Conservation (phyloP, 2,113 vertebrate genomes). For the Calypte anna region DNA sequence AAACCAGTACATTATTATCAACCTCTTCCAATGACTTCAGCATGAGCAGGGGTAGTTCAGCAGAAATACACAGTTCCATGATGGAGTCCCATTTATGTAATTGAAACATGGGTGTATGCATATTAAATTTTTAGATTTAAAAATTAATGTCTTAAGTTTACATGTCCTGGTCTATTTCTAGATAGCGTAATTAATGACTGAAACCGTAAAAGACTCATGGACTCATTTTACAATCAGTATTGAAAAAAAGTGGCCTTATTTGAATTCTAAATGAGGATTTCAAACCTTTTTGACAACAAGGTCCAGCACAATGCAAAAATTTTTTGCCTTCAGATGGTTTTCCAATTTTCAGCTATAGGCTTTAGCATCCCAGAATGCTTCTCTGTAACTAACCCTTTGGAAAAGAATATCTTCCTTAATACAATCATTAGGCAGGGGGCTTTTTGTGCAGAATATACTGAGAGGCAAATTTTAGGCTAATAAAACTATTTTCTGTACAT, state of each 20-base stretch:
- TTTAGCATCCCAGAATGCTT: neutral
- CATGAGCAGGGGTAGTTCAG: neutral
- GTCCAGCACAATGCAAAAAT: neutral
- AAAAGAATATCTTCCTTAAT: neutral
- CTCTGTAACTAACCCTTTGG: neutral
- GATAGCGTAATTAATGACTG: neutral
- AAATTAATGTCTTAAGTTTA: neutral
- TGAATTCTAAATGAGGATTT: neutral
- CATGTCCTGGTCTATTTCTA: neutral
- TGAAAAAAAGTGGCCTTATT: neutral
- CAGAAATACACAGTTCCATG: neutral
- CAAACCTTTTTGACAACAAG: neutral
- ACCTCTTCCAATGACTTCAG: neutral
- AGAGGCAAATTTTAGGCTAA: neutral
- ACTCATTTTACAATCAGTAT: accelerated
- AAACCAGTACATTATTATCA: neutral
- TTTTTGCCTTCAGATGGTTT: neutral
- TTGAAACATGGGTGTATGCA: neutral
- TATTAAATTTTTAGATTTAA: neutral
- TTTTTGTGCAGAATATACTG: neutral
- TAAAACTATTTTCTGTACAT: neutral
- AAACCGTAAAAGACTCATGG: neutral
- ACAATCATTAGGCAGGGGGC: neutral
- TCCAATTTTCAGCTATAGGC: neutral
- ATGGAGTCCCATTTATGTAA: neutral